These are phyloP conservation scores for Cladopsammia gracilis DNA, from an alignment of 64 coral and sea anemone species.

Conservation along the genomic window DNA sequence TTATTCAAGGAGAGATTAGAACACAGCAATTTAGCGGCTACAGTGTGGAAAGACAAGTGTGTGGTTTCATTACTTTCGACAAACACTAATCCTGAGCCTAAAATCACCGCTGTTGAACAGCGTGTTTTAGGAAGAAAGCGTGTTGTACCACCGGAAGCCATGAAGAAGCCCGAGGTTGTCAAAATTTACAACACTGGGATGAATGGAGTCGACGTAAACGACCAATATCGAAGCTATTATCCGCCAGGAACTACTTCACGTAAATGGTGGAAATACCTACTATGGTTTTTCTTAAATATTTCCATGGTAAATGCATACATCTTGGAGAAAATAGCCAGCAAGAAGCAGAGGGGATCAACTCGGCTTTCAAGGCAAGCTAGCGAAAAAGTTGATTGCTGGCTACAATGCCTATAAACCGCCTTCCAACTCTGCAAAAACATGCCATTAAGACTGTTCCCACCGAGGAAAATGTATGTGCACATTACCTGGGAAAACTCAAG, in stretches of 20 bases:
- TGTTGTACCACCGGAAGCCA: background rate
- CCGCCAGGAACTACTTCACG: background rate
- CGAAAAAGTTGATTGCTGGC: too few relatives aligned
- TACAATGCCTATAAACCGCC: too few relatives aligned
- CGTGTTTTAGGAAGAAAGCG: background rate
- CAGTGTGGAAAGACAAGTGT: constrained; percentile 50
- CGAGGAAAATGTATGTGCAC: background rate
- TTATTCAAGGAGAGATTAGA: constrained; percentile 7
- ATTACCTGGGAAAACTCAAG: constrained; percentile 17
- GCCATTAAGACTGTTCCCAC: too few relatives aligned
- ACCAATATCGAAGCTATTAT: constrained; percentile 21
- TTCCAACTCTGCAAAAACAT: too few relatives aligned
- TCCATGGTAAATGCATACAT: too few relatives aligned
- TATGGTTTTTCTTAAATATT: background rate
- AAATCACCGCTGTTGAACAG: background rate
- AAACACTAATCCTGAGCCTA: background rate
- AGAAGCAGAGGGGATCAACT: too few relatives aligned
- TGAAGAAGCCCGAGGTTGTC: background rate
- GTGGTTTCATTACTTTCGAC: background rate
- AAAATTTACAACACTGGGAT: background rate
- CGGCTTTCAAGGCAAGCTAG: too few relatives aligned
- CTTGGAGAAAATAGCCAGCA: too few relatives aligned
- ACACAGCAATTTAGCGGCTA: constrained; percentile 44
- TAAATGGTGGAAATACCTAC: constrained; percentile 10
- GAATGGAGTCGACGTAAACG: background rate